These are phyloP conservation scores for Charina bottae DNA, from an alignment of 2,113 vertebrate species.

Conservation along the genomic window DNA sequence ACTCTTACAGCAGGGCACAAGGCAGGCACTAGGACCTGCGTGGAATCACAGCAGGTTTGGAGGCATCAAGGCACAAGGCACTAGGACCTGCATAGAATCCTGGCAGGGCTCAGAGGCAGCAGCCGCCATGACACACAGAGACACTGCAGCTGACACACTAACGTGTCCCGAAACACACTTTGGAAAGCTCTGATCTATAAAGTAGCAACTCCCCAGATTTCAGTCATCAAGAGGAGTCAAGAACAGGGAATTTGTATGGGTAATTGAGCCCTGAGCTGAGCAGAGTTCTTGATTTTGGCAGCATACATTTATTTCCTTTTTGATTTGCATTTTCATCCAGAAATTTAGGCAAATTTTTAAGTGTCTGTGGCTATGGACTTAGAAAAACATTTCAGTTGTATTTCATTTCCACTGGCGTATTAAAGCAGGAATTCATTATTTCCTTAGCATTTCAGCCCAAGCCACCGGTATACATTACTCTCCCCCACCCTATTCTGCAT, in stretches of 20 bases:
- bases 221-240: not conserved
- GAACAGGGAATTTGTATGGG: not conserved
- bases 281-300: slow-evolving; percentile 13
- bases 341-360: slow-evolving; percentile 15
- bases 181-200: too few relatives aligned
- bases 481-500: not conserved
- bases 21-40: too few relatives aligned
- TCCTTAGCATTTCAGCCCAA: slow-evolving; percentile 11
- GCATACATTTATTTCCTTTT: not conserved
- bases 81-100: too few relatives aligned
- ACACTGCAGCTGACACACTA: too few relatives aligned
- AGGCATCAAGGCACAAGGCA: too few relatives aligned
- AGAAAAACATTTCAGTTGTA: slow-evolving; percentile 25
- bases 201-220: not conserved
- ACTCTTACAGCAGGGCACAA: too few relatives aligned
- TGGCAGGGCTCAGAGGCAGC: too few relatives aligned
- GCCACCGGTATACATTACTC: not conserved
- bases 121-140: too few relatives aligned
- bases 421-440: slow-evolving; percentile 16
- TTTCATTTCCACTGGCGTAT: slow-evolving; percentile 23
- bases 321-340: slow-evolving; percentile 8
- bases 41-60: too few relatives aligned
- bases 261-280: not conserved
- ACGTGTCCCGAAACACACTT: too few relatives aligned
- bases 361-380: slow-evolving; percentile 13